Evolutionary conservation across 1,140 invertebrate species (phyloP), one percentile per base, ranked within the genome.

Genomic region (Arion vulgaris): DNA sequence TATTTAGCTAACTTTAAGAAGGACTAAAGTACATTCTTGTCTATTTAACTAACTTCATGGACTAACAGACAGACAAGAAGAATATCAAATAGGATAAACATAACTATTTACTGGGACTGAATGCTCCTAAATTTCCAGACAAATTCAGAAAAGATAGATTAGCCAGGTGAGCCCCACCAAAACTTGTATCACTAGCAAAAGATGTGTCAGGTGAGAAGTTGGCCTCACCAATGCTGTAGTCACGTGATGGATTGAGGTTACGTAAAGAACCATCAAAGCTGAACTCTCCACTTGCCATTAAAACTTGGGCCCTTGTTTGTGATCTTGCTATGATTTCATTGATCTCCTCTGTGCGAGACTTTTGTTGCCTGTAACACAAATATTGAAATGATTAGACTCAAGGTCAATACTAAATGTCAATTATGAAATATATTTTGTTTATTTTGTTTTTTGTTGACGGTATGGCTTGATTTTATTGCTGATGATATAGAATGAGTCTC

Each of bases 301-400:
- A 85, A 32, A 83, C 86, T 71, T 91, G 87, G n/a, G 90, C 90
- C 49, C 88, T 87, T 4, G 88, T 85, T 76, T 91, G 89, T 36
- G 90, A 90, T 19, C 88, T 80, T 2, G 90, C 89, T 51, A 91
- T 91, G 39, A 91, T 88, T 45, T 90, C 90, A 83, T 91, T 91
- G 57, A 91, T 91, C 32, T 90, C 90, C 83, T 91, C 90, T 84
- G 90, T 90, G 23, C 90, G 84, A 36, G 82, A 86, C 80, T 90
- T 90, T 36, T 88, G 85, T 83, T 86, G 86, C 77, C 90, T 91
- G 85, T 15, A 81, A 85, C 36, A 85, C 71, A 66, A 15, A 66
- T 66, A 32, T 66, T 1, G 32, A 66, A 66, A 57, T 57, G 4
- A n/a, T 57, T 11, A 69, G 11, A 69, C 9, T 69, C n/a, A 28